Evolutionary conservation across 2,113 vertebrate genomes (phyloP).

Genomic region (Bujurquina vittata): DNA sequence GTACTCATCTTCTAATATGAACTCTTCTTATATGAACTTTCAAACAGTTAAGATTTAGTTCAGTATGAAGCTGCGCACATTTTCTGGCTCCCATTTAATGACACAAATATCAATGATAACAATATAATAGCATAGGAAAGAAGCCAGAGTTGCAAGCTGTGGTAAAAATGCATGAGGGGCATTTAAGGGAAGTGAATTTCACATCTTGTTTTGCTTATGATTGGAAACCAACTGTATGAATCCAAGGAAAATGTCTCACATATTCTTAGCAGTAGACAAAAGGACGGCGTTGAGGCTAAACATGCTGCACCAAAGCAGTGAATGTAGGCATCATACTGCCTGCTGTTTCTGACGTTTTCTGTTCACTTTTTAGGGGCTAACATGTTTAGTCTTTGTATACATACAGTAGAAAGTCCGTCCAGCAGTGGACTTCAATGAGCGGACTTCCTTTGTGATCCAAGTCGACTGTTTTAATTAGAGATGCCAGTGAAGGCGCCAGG

Average conservation of each 20-base stretch:
- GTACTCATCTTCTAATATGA: neutral
- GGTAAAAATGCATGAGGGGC: neutral
- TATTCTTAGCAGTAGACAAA: too few species aligned
- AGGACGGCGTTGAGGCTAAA: neutral
- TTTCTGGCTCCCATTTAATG: neutral
- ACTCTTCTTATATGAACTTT: neutral
- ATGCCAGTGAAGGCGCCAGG: neutral
- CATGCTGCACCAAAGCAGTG: neutral
- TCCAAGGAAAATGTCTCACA: neutral
- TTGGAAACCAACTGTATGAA: neutral
- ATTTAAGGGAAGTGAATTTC: neutral
- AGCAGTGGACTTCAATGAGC: slow-evolving; percentile 57
- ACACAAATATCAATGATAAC: neutral
- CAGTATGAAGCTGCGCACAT: neutral
- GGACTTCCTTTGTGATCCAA: slow-evolving; percentile 33
- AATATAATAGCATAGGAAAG: neutral
- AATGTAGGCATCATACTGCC: neutral
- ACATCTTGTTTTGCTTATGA: neutral
- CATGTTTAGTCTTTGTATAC: neutral
- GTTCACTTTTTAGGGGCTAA: neutral
- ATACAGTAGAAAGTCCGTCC: neutral
- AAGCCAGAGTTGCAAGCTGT: neutral
- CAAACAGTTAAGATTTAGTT: neutral
- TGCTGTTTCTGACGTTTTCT: neutral
- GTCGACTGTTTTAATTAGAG: slow-evolving; percentile 41